Evolutionary conservation across 2,113 vertebrate species (phyloP), one percentile per base, ranked within the genome.

Genomic region (Aldabrachelys gigantea): DNA sequence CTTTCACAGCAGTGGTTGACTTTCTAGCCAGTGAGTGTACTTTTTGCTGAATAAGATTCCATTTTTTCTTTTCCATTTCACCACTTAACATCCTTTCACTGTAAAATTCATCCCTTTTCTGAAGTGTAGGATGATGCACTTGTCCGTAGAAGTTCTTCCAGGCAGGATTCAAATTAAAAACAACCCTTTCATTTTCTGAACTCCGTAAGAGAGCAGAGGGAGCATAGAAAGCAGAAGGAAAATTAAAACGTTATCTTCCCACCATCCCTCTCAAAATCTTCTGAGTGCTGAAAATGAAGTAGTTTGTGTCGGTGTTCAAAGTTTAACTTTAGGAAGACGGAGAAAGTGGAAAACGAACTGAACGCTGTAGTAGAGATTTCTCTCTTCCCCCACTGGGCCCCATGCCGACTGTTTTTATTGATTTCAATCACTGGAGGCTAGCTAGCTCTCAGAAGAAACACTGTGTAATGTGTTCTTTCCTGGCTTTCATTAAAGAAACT

Each of bases 401-500:
- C 98, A 97, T 97, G 97, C 96, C 89, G 94, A 97, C 97, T 98
- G 98, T 98, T 98, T 98, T 98, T 98, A 98, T 98, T 98, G 97
- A 98, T 98, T 98, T 98, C 97, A 98, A 97, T 98, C 97, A 97
- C 98, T 98, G 97, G 96, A 97, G 97, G 97, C 98, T 96, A 92
- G 97, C 98, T 97, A 92, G 97, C 97, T 98, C 96, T 94, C 97
- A 85, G 95, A 96, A 98, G 97, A 98, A 98, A 98, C 97, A 97
- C 97, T 98, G 97, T 98, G 98, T 98, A 98, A 98, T 98, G 99
- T 98, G 99, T 98, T 97, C 98, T 98, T 98, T 98, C 98, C 98
- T 99, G 99, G 98, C 98, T 98, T 98, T 98, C 98, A 98, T 99
- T 99, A 98, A 98, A 98, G 98, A 97, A 98, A 97, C 98, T 98